Evolutionary conservation across 2,888 invertebrate species (phyloP).

Genomic region (Deilephila elpenor): DNA sequence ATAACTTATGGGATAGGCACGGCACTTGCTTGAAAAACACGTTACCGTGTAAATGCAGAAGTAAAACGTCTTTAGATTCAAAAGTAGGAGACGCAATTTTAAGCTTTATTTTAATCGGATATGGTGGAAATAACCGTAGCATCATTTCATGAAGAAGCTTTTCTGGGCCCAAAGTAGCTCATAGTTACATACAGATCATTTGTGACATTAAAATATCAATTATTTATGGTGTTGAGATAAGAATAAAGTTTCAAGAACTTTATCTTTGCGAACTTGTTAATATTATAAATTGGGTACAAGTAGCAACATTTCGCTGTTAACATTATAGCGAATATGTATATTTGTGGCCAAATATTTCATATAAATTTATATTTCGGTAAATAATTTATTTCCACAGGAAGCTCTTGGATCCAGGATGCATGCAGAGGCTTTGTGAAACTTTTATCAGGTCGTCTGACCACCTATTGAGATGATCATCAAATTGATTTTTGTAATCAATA

Average conservation of each 20-base stretch:
- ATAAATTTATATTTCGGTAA: neutral
- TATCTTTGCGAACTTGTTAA: constrained; percentile 65
- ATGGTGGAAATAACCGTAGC: constrained; percentile 42
- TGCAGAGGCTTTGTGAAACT: too few species aligned
- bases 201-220: constrained; percentile 84
- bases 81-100: constrained; percentile 35
- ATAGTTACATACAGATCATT: constrained; percentile 82
- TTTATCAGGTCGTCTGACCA: too few species aligned
- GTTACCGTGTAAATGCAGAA: constrained; percentile 52
- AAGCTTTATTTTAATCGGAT: constrained; percentile 25
- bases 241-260: constrained; percentile 61
- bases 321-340: neutral
- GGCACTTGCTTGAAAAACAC: constrained; percentile 78
- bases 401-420: too few species aligned
- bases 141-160: constrained; percentile 50
- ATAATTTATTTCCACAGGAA: neutral
- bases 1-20: constrained; percentile 81
- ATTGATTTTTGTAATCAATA: too few species aligned
- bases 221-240: constrained; percentile 81
- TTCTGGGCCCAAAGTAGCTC: constrained; percentile 52
- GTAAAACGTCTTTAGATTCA: constrained; percentile 43
- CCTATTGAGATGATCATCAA: too few species aligned
- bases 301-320: constrained; percentile 15
- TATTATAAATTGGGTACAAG: constrained; percentile 42
- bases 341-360: neutral